Base-by-base conservation (phyloP, 2,888 invertebrate genomes). In the Ophion ventricosus region DNA sequence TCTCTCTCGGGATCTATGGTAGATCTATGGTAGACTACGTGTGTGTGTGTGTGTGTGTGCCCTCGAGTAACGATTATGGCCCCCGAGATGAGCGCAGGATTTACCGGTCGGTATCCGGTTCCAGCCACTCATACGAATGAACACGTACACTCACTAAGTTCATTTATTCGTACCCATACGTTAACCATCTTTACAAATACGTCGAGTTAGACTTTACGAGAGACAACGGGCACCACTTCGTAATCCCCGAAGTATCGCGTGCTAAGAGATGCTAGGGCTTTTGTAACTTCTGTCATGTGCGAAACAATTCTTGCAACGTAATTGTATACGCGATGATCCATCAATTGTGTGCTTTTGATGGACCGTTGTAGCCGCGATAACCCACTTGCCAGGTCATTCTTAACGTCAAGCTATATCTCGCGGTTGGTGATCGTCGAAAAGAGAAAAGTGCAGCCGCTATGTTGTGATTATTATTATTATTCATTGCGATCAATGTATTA, bases 91-190 rank as follows among this genome's bases (percentile, higher is more conserved):
- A 70, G 70, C 75, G 75, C 79, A 49, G 49, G 85, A 86, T 86
- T 82, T 86, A 87, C 85, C 79, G 83, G 85, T 86, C 64, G 79
- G 85, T 76, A 87, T 87, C 87, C 88, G 86, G 87, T 82, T 87
- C 82, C 80, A 63, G 69, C 35, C 43, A 49, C 69, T 43, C 14
- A 78, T 29, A 74, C 49, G 17, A 63, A 63, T 74, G n/a, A 73
- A 73, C 72, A n/a, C 59, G 69, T 29, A 54, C 23, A 26, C 66
- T 20, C 14, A 67, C 56, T 59, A 59, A 29, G 29, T 56, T n/a
- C 17, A 61, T 43, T 25, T 59, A 40, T 25, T 40, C 56, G 56
- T 73, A 20, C 40, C 75, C 17, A 63, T 56, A 69, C 49, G 61
- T 80, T 2, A 14, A 49, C 14, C 26, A 64, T 61, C 54, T 61